Conservation (phyloP, 2,797 vertebrate genomes). For the Perdix hodgsoniae region DNA sequence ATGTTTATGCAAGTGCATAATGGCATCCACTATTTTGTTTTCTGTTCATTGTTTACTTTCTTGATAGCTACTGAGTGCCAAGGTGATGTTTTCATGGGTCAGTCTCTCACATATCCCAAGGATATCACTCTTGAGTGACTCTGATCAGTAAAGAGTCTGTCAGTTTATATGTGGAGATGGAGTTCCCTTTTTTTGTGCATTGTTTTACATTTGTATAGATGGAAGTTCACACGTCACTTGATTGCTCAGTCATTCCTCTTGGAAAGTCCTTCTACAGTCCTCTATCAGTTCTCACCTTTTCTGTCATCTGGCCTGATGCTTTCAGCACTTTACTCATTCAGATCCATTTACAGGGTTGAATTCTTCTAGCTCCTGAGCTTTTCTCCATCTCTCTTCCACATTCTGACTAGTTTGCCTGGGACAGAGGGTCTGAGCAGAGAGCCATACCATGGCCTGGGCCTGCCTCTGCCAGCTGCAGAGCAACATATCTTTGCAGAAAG, state of each 20-base stretch:
- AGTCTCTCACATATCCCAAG: not conserved
- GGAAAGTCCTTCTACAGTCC: not conserved
- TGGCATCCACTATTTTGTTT: not conserved
- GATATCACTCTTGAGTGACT: not conserved
- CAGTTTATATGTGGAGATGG: not conserved
- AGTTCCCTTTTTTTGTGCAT: not conserved
- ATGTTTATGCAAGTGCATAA: not conserved
- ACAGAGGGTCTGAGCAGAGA: not conserved
- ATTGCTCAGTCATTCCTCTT: not conserved
- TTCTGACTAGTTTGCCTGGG: not conserved
- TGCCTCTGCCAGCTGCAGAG: not conserved
- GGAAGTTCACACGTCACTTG: not conserved
- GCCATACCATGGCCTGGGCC: not conserved
- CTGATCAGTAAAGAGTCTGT: not conserved
- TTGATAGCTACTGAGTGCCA: not conserved
- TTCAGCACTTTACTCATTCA: not conserved
- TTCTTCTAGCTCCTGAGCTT: not conserved
- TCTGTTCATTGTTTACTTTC: not conserved
- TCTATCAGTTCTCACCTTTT: not conserved
- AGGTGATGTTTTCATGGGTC: not conserved
- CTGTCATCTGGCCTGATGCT: not conserved
- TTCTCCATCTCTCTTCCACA: not conserved
- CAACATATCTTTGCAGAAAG: accelerated
- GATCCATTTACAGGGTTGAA: not conserved
- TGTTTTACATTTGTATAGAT: not conserved